A percentile compares a stretch with the other conserved stretches of the same genome.
Conservation (phyloP, 64 coral and sea anemone genomes). For the Dendrophyllia cribrosa region DNA sequence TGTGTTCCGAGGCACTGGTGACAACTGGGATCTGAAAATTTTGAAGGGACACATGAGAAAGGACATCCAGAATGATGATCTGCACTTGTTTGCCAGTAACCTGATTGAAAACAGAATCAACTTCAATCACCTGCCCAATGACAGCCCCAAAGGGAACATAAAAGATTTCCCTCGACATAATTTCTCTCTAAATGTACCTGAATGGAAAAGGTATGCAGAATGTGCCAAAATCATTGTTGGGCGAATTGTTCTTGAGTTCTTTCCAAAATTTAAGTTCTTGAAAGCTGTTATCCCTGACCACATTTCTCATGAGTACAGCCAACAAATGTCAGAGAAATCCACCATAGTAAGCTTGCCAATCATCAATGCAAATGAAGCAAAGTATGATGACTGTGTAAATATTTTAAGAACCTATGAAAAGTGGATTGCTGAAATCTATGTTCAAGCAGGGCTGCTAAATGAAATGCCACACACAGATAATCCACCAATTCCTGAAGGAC, state of each 20-base stretch:
- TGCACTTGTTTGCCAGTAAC: conserved; percentile 69
- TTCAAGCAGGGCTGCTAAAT: conserved; percentile 62
- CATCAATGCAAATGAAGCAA: conserved; percentile 75
- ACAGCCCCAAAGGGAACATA: conserved; percentile 40
- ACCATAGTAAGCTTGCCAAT: conserved; percentile 70
- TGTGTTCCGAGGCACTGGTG: conserved; percentile 60
- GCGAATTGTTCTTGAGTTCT: conserved; percentile 52
- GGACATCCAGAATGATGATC: conserved; percentile 69
- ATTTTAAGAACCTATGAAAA: conserved; percentile 75
- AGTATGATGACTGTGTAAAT: conserved; percentile 69
- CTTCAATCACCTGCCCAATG: conserved; percentile 62
- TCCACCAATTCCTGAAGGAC: conserved; percentile 50
- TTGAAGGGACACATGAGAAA: conserved; percentile 58
- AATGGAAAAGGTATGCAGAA: conserved; percentile 59
- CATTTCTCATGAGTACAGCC: conserved; percentile 65
- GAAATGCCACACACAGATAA: conserved; percentile 50
- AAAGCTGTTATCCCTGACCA: conserved; percentile 52
- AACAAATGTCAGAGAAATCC: conserved; percentile 59
- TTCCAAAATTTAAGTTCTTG: conserved; percentile 51
- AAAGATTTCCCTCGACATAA: conserved; percentile 7
- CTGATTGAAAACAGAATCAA: conserved; percentile 73
- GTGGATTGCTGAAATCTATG: conserved; percentile 74
- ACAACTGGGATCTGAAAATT: conserved; percentile 66
- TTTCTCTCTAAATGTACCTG: conserved; percentile 55
- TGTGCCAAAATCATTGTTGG: conserved; percentile 58